Percentiles rank a stretch among this genome's conserved stretches.
Evolutionary conservation across 2,888 invertebrate species (phyloP).

Genomic region (Stegophylla sp.): DNA sequence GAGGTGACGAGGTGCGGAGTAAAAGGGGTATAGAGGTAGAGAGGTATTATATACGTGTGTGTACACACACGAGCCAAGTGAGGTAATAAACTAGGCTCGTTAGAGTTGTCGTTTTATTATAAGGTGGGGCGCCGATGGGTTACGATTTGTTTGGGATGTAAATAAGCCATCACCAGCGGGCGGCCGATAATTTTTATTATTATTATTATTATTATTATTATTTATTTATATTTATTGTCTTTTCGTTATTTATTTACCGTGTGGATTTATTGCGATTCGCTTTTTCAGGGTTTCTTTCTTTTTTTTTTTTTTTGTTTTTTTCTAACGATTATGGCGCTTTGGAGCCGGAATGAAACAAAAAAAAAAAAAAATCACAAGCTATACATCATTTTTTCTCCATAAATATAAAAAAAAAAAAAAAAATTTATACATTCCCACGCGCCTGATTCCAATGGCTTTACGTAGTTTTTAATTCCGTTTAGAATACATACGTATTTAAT

Average conservation of each 20-base stretch:
- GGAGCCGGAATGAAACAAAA: not conserved
- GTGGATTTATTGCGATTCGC: constrained; percentile 53
- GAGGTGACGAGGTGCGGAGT: not conserved
- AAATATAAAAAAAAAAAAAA: constrained; percentile 10
- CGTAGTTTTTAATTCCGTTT: not conserved
- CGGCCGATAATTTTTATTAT: constrained; percentile 58
- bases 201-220: constrained; percentile 58
- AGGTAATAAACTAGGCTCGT: constrained; percentile 58
- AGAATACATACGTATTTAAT: too few species aligned
- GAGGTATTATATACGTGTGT: too few species aligned
- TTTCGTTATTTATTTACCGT: constrained; percentile 56
- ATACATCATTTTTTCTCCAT: constrained; percentile 29
- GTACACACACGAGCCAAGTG: not conserved
- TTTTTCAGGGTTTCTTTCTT: constrained; percentile 2
- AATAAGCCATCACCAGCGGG: constrained; percentile 59
- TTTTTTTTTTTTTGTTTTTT: constrained; percentile 20
- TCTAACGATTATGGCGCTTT: constrained; percentile 15
- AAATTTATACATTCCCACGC: constrained; percentile 43
- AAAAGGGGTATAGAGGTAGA: constrained; percentile 19
- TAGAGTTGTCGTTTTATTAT: constrained; percentile 58
- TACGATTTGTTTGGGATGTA: constrained; percentile 59
- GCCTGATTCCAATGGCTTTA: constrained; percentile 26
- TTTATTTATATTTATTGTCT: constrained; percentile 59
- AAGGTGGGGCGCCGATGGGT: constrained; percentile 59
- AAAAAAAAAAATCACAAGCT: constrained; percentile 12